Base-by-base conservation (phyloP, 1,140 invertebrate genomes). In the Globodera rostochiensis region DNA sequence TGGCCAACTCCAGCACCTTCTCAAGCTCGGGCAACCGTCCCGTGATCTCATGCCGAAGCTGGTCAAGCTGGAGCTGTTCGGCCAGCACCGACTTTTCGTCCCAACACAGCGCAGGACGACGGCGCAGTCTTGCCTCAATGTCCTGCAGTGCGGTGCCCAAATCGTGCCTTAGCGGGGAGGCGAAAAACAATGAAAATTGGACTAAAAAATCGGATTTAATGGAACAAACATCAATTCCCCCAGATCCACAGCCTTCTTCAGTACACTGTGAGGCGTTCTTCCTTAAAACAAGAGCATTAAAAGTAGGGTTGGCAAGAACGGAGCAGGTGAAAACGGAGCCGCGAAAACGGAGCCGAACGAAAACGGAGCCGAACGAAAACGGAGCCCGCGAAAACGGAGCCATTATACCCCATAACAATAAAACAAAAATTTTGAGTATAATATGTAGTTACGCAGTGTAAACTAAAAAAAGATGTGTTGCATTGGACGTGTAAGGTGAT, bases 201-300 rank as follows among this genome's bases (percentile, higher is more conserved):
- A 53, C 15, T 53, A 53, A 11, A 25, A 45, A 13, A 9, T 76
- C 5, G 13, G 64, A 67, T 19, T 69, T 21, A 0, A 15, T n/a
- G n/a, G n/a, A 13, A 36, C 1, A 25, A 25, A 78, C 77, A 86
- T 60, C 49, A 76, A 71, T 64, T 87, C 83, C 8, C 69, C 66
- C 46, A 86, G 57, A 53, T 84, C 83, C 25, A 84, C 83, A 46
- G 83, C 78, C 50, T 75, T 84, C 73, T 74, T 85, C 19, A 84
- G 49, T 60, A 79, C 79, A 15, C 46, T 46, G 69, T 84, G 36
- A 84, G 79, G 15, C 49, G 50, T 21, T 73, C n/a, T 49, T 82
- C 81, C 77, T 78, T 78, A 80, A 25, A 79, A 75, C 7, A 13
- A 64, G n/a, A 76, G n/a, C n/a, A n/a, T n/a, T n/a, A n/a, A n/a